Conservation (phyloP, 2,888 invertebrate species). For the Cryptus armator region DNA sequence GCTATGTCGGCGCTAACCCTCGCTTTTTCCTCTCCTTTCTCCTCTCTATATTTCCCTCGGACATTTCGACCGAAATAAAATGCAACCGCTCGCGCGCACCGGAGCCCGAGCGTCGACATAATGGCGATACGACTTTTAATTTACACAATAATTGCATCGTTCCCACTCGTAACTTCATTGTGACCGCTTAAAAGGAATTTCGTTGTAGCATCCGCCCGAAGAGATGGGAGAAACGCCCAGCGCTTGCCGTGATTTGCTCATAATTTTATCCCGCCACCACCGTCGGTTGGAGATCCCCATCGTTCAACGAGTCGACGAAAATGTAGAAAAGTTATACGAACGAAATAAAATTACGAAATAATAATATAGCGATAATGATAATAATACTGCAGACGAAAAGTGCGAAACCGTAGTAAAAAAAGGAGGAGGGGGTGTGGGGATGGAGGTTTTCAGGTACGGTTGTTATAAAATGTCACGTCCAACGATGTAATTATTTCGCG, state of each 20-base stretch:
- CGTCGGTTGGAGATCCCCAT: background rate
- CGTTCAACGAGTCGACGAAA: constrained; percentile 24
- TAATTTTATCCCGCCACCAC: constrained; percentile 29
- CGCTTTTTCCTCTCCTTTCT: background rate
- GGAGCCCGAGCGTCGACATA: constrained; percentile 52
- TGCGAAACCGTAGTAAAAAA: constrained; percentile 17
- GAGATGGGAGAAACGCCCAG: constrained; percentile 11
- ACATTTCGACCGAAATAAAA: constrained; percentile 45
- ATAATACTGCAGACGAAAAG: constrained; percentile 26
- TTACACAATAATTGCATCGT: constrained; percentile 68
- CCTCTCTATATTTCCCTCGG: constrained; percentile 21
- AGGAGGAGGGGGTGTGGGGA: background rate
- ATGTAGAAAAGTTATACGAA: constrained; percentile 28
- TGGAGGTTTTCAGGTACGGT: background rate
- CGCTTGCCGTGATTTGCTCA: constrained; percentile 50
- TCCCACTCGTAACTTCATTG: constrained; percentile 68
- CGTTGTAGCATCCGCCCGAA: constrained; percentile 32
- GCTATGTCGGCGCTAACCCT: background rate
- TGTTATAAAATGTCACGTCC: constrained; percentile 19
- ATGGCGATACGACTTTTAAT: constrained; percentile 71
- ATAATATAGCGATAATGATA: constrained; percentile 36
- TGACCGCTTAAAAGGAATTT: constrained; percentile 68
- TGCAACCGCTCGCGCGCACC: constrained; percentile 18
- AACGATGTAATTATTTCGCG: constrained; percentile 39
- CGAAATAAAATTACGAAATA: constrained; percentile 23